phyloP scores from a whole-genome alignment of 2,113 vertebrate genomes.

The Grammomys surdaster region DNA sequence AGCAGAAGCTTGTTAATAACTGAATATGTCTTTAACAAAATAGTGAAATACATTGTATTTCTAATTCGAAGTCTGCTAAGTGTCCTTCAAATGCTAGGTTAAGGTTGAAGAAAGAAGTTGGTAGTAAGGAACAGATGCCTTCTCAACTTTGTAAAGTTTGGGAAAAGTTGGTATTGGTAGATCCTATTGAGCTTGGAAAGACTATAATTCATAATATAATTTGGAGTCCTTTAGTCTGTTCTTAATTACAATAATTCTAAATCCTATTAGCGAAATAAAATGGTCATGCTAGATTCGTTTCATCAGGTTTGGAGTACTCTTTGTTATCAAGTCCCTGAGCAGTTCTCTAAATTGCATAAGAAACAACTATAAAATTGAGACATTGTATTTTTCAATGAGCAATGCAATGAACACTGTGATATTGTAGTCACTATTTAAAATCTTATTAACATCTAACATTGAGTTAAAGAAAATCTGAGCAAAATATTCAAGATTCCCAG shows the following conservation, averaged over 20 bases:
- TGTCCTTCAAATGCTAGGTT: not conserved
- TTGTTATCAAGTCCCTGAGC: slow-evolving; percentile 64
- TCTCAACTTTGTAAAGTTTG: slow-evolving; percentile 29
- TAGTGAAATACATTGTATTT: slow-evolving; percentile 14
- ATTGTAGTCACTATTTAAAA: slow-evolving; percentile 56
- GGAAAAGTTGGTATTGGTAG: slow-evolving; percentile 12
- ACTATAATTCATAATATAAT: slow-evolving; percentile 36
- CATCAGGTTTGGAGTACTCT: slow-evolving; percentile 48
- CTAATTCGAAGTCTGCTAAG: not conserved
- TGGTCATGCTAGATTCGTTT: slow-evolving; percentile 65
- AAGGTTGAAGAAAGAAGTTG: not conserved
- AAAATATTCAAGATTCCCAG: slow-evolving; percentile 64
- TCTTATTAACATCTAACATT: slow-evolving; percentile 70
- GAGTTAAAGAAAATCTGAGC: slow-evolving; percentile 48
- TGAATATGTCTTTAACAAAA: slow-evolving; percentile 16
- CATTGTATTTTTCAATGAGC: slow-evolving; percentile 65
- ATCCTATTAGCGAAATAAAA: slow-evolving; percentile 71
- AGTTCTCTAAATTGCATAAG: slow-evolving; percentile 65
- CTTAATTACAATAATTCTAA: slow-evolving; percentile 63
- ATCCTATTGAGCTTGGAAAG: slow-evolving; percentile 39
- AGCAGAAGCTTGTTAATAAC: slow-evolving; percentile 2
- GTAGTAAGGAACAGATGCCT: not conserved
- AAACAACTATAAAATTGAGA: slow-evolving; percentile 73
- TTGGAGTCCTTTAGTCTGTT: slow-evolving; percentile 57
- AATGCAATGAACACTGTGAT: slow-evolving; percentile 75